Base-by-base conservation (phyloP, 2,888 invertebrate genomes). In the Dolichopus griseipennis region DNA sequence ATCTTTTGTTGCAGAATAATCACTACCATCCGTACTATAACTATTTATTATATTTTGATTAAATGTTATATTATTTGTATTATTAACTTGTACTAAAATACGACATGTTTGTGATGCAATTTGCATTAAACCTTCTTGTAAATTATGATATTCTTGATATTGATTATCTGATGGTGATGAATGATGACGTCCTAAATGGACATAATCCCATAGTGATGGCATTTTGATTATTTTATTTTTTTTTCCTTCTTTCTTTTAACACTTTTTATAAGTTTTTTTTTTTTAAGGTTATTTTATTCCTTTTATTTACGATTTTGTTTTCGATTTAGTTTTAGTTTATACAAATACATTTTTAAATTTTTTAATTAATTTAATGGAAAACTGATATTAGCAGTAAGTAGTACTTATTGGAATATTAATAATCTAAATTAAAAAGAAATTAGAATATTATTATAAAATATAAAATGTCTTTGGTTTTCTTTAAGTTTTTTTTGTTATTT, bases 91-190 rank as follows among this genome's bases (percentile, higher is more conserved):
- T 68, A 90, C 89, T 70, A 90, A 82, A 72, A 90, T 87, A 77
- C 89, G 90, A 76, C 90, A 90, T 68, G 90, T 90, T 78, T 90
- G 90, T 18, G 90, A 89, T 6, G 90, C 90, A 72, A 90, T 90
- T 83, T 90, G 90, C 76, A 90, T 89, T 43, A 90, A 83, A 8
- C 90, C 90, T 75, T 90, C 90, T 75, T 90, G 89, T 72, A 90
- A 79, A 78, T 89, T 89, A 67, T 87, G 83, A 73, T 85, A 85
- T 73, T 84, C 84, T 68, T 83, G 33, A 20, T 64, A 10, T 20
- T 64, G n/a, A 20, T n/a, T 20, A 18, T 12, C 15, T 52, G 52
- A 15, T 52, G 52, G 52, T n/a, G 10, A 9, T 34, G 37, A 37
- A 52, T 52, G 52, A 63, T 34, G 18, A 8, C 64, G 64, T 64